Evolutionary conservation across 2,888 invertebrate species (phyloP), one percentile per base, ranked within the genome.

Genomic region (Euzophera pinguis): DNA sequence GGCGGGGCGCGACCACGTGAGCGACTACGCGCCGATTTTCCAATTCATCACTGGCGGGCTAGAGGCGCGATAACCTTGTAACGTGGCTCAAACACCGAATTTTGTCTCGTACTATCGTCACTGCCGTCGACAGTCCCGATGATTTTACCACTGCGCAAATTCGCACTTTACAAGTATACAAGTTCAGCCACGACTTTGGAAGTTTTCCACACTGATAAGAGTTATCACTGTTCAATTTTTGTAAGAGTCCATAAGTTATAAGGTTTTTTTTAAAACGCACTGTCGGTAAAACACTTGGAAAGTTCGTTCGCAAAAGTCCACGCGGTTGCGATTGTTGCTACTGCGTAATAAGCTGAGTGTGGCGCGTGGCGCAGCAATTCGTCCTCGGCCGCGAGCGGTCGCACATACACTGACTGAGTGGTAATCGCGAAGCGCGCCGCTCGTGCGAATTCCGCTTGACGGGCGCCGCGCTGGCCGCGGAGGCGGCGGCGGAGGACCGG

Each of bases 1-100:
- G 84, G 84, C 84, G 86, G 86, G 85, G 86, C 84, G 78, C 75
- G 68, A 89, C 89, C 88, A 88, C 88, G 88, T 89, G 88, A 89
- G 86, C 81, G 81, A 84, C 88, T 89, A 89, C 87, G 88, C 89
- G 90, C 89, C 86, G 88, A 89, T 89, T 90, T 89, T 89, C 84
- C 88, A 89, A 89, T 89, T 89, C 89, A 90, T 89, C 88, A 85
- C 87, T 80, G 75, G 84, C 80, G 80, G 80, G 76, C 83, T 79
- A 84, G 81, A 87, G 78, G 77, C 84, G 84, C 84, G 84, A 83
- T 89, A 88, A 89, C 90, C 90, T 89, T 89, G 90, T 87, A 88
- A 85, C 87, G 86, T 88, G 84, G 87, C 86, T 81, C 76, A 76
- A 83, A 81, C 78, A 77, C 75, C 69, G 69, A 75, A 75, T 78